Conservation (phyloP, 2,888 invertebrate species). For the Melitaea athalia region DNA sequence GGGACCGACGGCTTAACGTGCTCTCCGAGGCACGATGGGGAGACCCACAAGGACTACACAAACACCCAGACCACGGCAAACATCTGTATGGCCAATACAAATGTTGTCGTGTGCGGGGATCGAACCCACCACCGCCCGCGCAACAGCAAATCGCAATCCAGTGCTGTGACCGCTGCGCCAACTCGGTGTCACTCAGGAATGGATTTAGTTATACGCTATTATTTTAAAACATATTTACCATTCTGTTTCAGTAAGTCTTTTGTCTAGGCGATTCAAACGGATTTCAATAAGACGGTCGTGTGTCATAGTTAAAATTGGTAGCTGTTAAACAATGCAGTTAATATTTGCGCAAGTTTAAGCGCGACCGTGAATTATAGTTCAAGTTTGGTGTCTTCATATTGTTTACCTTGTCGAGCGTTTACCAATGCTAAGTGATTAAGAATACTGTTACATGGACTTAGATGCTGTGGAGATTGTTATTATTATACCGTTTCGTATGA, state of each 20-base stretch:
- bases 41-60: too few species aligned
- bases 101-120: too few species aligned
- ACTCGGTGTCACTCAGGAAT: too few species aligned
- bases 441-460: slow-evolving; percentile 62
- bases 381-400: slow-evolving; percentile 79
- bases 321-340: slow-evolving; percentile 58
- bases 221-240: background rate
- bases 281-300: slow-evolving; percentile 51
- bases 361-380: slow-evolving; percentile 74
- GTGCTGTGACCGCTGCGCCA: too few species aligned
- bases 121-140: too few species aligned
- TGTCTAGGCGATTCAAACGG: slow-evolving; percentile 18
- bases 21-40: too few species aligned
- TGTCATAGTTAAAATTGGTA: slow-evolving; percentile 59
- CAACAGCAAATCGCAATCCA: too few species aligned
- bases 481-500: too few species aligned
- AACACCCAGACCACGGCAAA: too few species aligned
- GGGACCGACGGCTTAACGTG: too few species aligned
- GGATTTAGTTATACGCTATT: too few species aligned
- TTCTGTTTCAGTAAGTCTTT: background rate
- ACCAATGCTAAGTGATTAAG: slow-evolving; percentile 82
- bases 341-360: slow-evolving; percentile 56
- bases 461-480: slow-evolving; percentile 48
- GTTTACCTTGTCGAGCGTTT: slow-evolving; percentile 81
- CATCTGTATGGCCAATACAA: too few species aligned